Conservation (phyloP, 2,113 vertebrate species). For the Silurus meridionalis region DNA sequence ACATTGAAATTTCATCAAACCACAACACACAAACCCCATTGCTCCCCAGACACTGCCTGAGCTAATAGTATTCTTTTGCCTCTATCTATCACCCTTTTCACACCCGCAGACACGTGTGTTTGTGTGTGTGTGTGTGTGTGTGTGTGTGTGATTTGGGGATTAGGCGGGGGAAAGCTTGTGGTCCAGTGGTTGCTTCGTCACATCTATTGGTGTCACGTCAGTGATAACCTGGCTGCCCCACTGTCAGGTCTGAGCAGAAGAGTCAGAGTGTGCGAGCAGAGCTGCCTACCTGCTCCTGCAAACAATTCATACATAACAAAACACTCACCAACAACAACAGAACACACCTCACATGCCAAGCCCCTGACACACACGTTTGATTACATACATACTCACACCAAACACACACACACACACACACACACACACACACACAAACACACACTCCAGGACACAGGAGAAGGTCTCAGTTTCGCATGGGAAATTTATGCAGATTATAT, state of each 20-base stretch:
- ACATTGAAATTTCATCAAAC: conserved; percentile 32
- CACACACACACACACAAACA: background rate
- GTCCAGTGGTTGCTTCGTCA: conserved; percentile 46
- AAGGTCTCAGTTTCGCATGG: conserved; percentile 15
- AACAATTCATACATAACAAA: conserved; percentile 19
- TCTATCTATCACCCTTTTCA: conserved; percentile 21
- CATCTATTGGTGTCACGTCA: conserved; percentile 57
- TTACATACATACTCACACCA: background rate
- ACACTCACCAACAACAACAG: conserved; percentile 18
- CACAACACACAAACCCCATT: conserved; percentile 1
- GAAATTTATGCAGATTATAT: conserved; percentile 31
- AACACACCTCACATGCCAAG: conserved; percentile 13
- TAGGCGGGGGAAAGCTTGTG: conserved; percentile 40
- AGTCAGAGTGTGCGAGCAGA: conserved; percentile 10
- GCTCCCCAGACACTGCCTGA: conserved; percentile 29
- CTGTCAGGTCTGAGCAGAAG: conserved; percentile 35
- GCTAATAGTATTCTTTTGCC: conserved; percentile 19
- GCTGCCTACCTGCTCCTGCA: conserved; percentile 20
- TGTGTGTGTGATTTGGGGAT: conserved; percentile 44
- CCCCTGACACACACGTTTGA: background rate
- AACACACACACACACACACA: background rate
- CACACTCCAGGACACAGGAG: conserved; percentile 4
- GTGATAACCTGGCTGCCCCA: conserved; percentile 52
- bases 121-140: no score
- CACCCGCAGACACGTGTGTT: background rate